Conservation (phyloP, 2,113 vertebrate genomes). For the Etheostoma spectabile region DNA sequence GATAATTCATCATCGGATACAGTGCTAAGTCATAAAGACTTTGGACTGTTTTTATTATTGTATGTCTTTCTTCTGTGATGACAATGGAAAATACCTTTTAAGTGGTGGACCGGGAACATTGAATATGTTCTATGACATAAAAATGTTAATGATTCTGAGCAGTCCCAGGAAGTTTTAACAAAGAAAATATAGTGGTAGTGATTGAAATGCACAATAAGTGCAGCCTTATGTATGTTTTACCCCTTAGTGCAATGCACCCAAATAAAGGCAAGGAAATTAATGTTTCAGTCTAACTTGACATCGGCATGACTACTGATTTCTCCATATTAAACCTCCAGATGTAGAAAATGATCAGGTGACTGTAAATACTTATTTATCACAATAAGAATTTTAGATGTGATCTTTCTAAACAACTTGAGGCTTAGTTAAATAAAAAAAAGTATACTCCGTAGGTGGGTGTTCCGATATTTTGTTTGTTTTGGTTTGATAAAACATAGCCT, state of each 20-base stretch:
- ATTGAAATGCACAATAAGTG: background rate
- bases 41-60: background rate
- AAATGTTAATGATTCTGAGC: background rate
- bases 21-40: background rate
- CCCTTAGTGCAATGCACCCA: background rate
- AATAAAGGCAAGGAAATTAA: background rate
- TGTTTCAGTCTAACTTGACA: background rate
- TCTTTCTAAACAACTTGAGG: background rate
- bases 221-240: background rate
- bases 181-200: too few species aligned
- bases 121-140: background rate
- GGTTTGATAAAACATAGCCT: background rate
- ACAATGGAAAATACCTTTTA: background rate
- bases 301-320: background rate
- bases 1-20: background rate
- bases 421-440: background rate
- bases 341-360: slow-evolving; percentile 18
- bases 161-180: background rate
- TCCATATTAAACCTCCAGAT: slow-evolving; percentile 10
- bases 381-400: background rate
- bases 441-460: background rate
- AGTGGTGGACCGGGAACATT: background rate
- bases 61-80: background rate
- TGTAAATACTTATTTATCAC: background rate
- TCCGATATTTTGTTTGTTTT: background rate